Conservation (phyloP, 2,797 vertebrate species). For the Mallotus villosus region DNA sequence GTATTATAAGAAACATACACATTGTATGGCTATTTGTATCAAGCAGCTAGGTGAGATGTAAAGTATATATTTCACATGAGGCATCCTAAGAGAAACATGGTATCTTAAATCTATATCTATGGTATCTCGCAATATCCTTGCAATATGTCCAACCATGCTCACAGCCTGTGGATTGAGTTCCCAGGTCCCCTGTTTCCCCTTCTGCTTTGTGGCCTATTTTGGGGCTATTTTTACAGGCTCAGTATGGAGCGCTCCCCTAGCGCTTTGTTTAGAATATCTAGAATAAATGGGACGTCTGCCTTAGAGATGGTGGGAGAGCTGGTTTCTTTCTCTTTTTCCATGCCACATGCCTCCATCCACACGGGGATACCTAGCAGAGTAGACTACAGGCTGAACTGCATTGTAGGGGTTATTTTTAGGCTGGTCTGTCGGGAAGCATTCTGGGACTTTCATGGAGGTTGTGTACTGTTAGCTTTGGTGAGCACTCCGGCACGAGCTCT, state of each 20-base stretch:
- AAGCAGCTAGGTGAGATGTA: constrained; percentile 13
- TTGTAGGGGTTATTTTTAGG: constrained; percentile 76
- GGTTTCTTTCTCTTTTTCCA: constrained; percentile 43
- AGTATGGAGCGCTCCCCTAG: constrained; percentile 19
- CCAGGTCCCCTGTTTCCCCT: neutral
- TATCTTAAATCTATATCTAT: neutral
- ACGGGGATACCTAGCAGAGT: constrained; percentile 55
- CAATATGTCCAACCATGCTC: neutral
- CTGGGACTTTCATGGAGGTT: constrained; percentile 54
- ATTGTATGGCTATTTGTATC: constrained; percentile 28
- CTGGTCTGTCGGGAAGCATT: constrained; percentile 60
- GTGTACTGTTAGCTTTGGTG: constrained; percentile 35
- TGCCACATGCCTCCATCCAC: constrained; percentile 55
- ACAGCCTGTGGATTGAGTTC: too few relatives aligned
- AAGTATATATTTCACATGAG: neutral
- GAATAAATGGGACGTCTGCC: constrained; percentile 41
- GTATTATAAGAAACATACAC: neutral
- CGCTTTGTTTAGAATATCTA: constrained; percentile 51
- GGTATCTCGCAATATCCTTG: neutral
- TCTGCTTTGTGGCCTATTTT: neutral
- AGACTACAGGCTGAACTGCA: constrained; percentile 55
- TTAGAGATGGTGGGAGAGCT: constrained; percentile 30
- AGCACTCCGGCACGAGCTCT: constrained; percentile 31
- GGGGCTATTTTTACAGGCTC: neutral
- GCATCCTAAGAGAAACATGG: neutral